phyloP scores from a whole-genome alignment of 1,140 invertebrate genomes.

The Oryzaephilus surinamensis region DNA sequence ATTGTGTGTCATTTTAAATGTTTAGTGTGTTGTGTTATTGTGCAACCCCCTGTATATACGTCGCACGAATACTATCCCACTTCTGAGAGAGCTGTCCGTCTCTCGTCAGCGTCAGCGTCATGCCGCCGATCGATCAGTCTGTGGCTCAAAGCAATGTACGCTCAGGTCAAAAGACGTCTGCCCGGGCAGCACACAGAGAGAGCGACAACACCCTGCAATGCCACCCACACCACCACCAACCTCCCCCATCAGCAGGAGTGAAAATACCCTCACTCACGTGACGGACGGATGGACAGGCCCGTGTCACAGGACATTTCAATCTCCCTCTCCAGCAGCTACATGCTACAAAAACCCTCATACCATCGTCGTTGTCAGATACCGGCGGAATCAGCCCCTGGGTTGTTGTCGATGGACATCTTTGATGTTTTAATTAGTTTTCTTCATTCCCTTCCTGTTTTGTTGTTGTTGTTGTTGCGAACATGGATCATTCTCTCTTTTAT shows the following conservation, averaged over 20 bases:
- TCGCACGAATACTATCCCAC: slow-evolving; percentile 17
- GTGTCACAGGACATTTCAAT: slow-evolving; percentile 33
- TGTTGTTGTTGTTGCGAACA: no score
- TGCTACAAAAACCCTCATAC: no score
- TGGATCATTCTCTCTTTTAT: no score
- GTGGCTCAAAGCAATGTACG: slow-evolving; percentile 36
- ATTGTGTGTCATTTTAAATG: no score
- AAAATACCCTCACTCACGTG: no score
- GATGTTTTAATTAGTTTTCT: slow-evolving; percentile 37
- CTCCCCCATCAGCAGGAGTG: slow-evolving; percentile 9
- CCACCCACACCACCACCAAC: slow-evolving; percentile 2
- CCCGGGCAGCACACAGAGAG: slow-evolving; percentile 36
- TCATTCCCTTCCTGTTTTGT: no score
- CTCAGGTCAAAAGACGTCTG: slow-evolving; percentile 39
- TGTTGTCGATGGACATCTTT: slow-evolving; percentile 32
- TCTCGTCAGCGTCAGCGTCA: slow-evolving; percentile 34
- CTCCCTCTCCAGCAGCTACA: slow-evolving; percentile 15
- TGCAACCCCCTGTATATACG: slow-evolving; percentile 11
- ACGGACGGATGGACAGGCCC: no score
- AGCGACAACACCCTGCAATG: slow-evolving; percentile 23
- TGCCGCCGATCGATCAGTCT: slow-evolving; percentile 37
- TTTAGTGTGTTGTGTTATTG: no score
- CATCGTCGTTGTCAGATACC: slow-evolving; percentile 14
- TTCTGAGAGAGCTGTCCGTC: slow-evolving; percentile 34
- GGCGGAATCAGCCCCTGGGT: no score